phyloP scores from a whole-genome alignment of 2,888 invertebrate species.

The Polyommatus icarus region DNA sequence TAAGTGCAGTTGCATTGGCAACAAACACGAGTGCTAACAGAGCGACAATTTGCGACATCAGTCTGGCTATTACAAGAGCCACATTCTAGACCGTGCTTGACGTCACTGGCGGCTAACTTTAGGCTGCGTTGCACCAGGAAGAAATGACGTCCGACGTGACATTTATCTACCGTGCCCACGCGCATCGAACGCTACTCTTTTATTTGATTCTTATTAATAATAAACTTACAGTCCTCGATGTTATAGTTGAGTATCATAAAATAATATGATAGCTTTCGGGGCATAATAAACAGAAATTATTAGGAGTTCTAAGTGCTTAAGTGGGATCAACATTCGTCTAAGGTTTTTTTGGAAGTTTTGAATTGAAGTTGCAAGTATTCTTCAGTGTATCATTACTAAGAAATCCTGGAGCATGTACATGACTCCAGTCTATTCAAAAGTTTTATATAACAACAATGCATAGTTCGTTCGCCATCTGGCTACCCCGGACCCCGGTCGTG shows the following conservation, averaged over 20 bases:
- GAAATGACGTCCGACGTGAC: slow-evolving; percentile 57
- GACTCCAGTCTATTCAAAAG: not conserved
- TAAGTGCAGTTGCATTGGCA: slow-evolving; percentile 23
- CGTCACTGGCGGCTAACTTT: slow-evolving; percentile 55
- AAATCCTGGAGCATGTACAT: not conserved
- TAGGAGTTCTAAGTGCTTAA: not conserved
- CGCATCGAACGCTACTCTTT: slow-evolving; percentile 22
- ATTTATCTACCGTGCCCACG: slow-evolving; percentile 46
- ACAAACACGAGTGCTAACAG: slow-evolving; percentile 29
- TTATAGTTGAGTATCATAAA: not conserved
- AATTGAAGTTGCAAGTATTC: not conserved
- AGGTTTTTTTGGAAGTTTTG: not conserved
- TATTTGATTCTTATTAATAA: slow-evolving; percentile 32
- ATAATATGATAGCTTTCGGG: not conserved
- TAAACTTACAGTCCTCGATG: not conserved
- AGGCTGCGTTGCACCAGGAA: slow-evolving; percentile 59
- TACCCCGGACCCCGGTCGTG: slow-evolving; percentile 1
- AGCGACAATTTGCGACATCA: slow-evolving; percentile 35
- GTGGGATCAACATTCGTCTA: no score
- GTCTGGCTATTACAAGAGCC: slow-evolving; percentile 49
- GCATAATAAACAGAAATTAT: not conserved
- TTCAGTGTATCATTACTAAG: not conserved
- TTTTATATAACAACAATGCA: not conserved
- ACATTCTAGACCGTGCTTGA: slow-evolving; percentile 55
- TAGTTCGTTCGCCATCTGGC: slow-evolving; percentile 20